Evolutionary conservation across 92 coral and sea anemone genomes (phyloP), one percentile per base, ranked within the genome.

Genomic region (Palythoa caribaeorum): DNA sequence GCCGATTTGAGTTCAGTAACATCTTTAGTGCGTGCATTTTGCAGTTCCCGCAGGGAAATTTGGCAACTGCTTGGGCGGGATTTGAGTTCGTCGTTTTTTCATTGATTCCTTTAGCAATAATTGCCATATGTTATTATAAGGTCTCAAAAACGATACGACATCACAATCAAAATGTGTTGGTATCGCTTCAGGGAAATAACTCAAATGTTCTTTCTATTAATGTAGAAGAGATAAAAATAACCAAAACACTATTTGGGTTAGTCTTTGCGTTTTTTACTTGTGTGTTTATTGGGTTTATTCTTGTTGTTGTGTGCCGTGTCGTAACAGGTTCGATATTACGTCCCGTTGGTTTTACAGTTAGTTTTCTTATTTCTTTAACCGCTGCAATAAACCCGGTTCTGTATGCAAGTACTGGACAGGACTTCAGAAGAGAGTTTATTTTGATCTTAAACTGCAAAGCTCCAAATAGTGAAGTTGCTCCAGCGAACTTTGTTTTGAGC

Each of bases 341-440:
- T 15, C 28, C 84, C 36, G 37, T 78, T 14, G 86, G 86, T n/a
- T 81, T 81, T 68, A 51, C 60, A 17, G 84, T 79, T 13, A 59
- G 84, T 28, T 79, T 62, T 39, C 84, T 79, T 5, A 79, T 79
- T 44, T 81, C 86, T 11, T 71, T 81, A 48, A 81, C 86, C 0
- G 20, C 86, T 14, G 86, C 86, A 19, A 81, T 81, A 47, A 81
- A 81, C 59, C 86, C 86, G 1, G 16, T 81, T 68, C 16, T 81
- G 63, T 81, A 81, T 17, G 86, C 76, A 9, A 19, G 73, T 36
- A 81, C 86, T 9, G 48, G 76, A 9, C 75, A 81, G 17, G 76
- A 81, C 13, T 81, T 81, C 86, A 81, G 59, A 50, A 65, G 86
- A 81, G 86, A 81, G 38, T 81, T 81, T 57, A 48, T 81, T 65